Base-by-base conservation (phyloP, 2,888 invertebrate genomes). In the Pyrochroa serraticornis region DNA sequence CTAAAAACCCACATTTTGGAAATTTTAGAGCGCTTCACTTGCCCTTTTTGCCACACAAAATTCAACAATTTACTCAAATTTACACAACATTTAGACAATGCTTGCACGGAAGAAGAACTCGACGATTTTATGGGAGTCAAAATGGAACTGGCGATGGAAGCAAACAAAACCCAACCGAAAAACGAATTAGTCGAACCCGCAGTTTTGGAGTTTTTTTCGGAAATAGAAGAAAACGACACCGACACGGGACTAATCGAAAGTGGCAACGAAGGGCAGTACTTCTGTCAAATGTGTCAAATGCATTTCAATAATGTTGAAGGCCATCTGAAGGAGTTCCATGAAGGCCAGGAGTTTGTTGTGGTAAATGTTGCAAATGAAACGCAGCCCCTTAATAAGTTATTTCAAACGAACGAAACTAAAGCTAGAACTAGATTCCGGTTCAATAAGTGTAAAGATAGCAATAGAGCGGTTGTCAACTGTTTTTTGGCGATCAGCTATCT, bases 301-400 rank as follows among this genome's bases (percentile, higher is more conserved):
- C 84, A 84, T 50, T 88, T 89, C 69, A 80, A 82, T 31, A 86
- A 86, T 0, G 84, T 89, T 3, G 76, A 86, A 57, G 86, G 87
- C 1, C 89, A 89, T 70, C 84, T 89, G 66, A 82, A 84, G 58
- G 82, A 83, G 61, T 87, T 82, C 69, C 89, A 89, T 69, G 85
- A 82, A 71, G 85, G 87, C 45, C 86, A 89, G 70, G 87, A 88
- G 75, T 86, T 89, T 49, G 82, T 87, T 42, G 79, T 89, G 53
- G 87, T 72, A 65, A 43, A 47, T 45, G 41, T 42, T 45, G 32
- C 14, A 34, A 12, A n/a, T 9, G 13, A 9, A n/a, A n/a, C n/a
- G n/a, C n/a, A n/a, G n/a, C n/a, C n/a, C n/a, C n/a, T n/a, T n/a
- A n/a, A n/a, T n/a, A n/a, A n/a, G n/a, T n/a, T n/a, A n/a, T n/a